These are phyloP conservation scores for Drosophila triauraria DNA, from an alignment of 1,140 invertebrate genomes.

Conservation along the genomic window DNA sequence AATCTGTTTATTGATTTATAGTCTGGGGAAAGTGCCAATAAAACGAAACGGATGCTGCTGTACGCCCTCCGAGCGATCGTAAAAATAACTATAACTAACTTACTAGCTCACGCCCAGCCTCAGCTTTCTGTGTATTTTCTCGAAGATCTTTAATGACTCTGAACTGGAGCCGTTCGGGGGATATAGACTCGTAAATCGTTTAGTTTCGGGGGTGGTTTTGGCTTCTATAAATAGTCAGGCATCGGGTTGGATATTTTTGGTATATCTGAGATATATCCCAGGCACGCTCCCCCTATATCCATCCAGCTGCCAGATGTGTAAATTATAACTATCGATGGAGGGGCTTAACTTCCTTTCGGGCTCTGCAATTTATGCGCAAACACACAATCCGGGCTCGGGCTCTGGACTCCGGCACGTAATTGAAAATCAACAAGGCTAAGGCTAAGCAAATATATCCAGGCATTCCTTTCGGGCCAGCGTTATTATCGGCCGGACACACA, in stretches of 20 bases:
- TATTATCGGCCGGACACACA: slow-evolving; percentile 41
- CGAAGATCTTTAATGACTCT: slow-evolving; percentile 61
- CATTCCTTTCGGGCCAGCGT: slow-evolving; percentile 37
- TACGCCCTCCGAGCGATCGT: slow-evolving; percentile 41
- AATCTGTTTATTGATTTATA: slow-evolving; percentile 82
- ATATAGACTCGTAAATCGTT: slow-evolving; percentile 68
- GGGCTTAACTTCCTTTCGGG: slow-evolving; percentile 52
- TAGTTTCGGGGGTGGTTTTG: slow-evolving; percentile 55
- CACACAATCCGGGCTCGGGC: slow-evolving; percentile 51
- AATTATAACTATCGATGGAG: slow-evolving; percentile 34
- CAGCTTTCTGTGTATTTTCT: slow-evolving; percentile 67
- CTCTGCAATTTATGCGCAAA: slow-evolving; percentile 54
- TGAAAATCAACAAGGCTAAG: slow-evolving; percentile 71
- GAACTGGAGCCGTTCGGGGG: background rate
- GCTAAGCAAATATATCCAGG: slow-evolving; percentile 72
- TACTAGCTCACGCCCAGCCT: slow-evolving; percentile 2
- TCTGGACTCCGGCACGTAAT: slow-evolving; percentile 56
- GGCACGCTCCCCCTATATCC: slow-evolving; percentile 47
- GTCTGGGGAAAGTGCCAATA: slow-evolving; percentile 77
- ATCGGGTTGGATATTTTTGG: slow-evolving; percentile 58
- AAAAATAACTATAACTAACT: slow-evolving; percentile 52
- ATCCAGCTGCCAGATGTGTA: slow-evolving; percentile 53
- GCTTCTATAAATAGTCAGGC: slow-evolving; percentile 28
- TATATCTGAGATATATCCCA: slow-evolving; percentile 54
- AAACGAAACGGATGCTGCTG: slow-evolving; percentile 46